Base-by-base conservation (phyloP, 1,140 invertebrate species). In the Drosophila subobscura region DNA sequence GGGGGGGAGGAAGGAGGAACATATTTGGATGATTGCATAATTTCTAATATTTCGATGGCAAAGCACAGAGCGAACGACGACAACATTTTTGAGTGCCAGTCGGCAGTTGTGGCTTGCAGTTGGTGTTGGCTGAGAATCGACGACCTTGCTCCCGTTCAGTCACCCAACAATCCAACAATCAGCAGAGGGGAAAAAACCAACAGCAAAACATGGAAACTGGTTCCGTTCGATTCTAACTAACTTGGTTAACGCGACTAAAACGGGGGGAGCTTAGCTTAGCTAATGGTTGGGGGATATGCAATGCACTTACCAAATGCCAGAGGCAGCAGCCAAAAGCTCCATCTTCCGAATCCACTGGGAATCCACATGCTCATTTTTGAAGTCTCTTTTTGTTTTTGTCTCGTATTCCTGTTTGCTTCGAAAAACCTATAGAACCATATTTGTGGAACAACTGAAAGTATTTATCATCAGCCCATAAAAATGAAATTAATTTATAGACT, bases 231-330 rank as follows among this genome's bases (percentile, higher is more conserved):
- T 68, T 72, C 66, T 70, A 56, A 67, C 64, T 68, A 33, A 59
- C 33, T 63, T 63, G 27, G 41, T 6, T 60, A 47, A 60, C 42
- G 41, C 40, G 61, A 3, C 8, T 65, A 60, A 64, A 63, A 79
- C 77, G 53, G 59, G 57, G 44, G 8, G n/a, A n/a, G n/a, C n/a
- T n/a, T n/a, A n/a, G n/a, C n/a, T 37, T 10, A 37, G 8, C 8
- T 73, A 85, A 85, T 70, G 77, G 58, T 55, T 50, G 55, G n/a
- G n/a, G n/a, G 50, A 76, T 75, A 20, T 20, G 16, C 16, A 20
- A 54, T 79, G 65, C 77, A 86, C 81, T 86, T 86, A 86, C 81
- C 81, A 86, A 81, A 86, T 81, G 81, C 81, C 81, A 86, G 75
- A 75, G 77, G 66, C 78, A 86, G 56, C 37, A 88, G 29, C 83